Conservation (phyloP, 1,140 invertebrate species). For the Dinoponera quadriceps region DNA sequence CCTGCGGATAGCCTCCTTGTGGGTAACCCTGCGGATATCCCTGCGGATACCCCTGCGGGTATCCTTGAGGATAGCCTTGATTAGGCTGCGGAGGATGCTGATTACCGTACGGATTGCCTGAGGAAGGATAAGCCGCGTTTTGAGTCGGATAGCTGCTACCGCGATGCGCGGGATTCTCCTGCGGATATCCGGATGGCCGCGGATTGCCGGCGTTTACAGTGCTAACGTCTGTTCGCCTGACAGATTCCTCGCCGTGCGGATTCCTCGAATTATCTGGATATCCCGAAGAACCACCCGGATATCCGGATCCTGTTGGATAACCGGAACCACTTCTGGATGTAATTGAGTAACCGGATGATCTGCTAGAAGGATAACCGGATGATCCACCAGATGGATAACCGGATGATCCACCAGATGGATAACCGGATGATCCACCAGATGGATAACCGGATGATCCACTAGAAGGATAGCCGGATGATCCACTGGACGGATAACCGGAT, state of each 20-base stretch:
- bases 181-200: constrained; percentile 33
- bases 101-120: constrained; percentile 59
- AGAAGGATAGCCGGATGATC: constrained; percentile 57
- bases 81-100: constrained; percentile 54
- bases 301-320: constrained; percentile 54
- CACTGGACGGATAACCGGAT: constrained; percentile 60
- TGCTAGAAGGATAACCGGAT: constrained; percentile 62
- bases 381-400: constrained; percentile 48
- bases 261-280: constrained; percentile 68
- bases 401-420: constrained; percentile 41
- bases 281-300: constrained; percentile 43
- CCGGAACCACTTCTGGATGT: constrained; percentile 62
- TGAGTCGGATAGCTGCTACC: constrained; percentile 13
- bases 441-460: constrained; percentile 63
- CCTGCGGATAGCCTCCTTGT: constrained; percentile 48
- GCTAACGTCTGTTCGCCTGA: constrained; percentile 57
- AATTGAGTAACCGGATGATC: constrained; percentile 66
- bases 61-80: constrained; percentile 62
- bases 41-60: constrained; percentile 61
- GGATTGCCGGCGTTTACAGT: constrained; percentile 71
- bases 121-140: constrained; percentile 25
- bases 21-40: constrained; percentile 68
- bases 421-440: constrained; percentile 55
- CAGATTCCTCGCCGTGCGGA: constrained; percentile 51
- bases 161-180: background rate